These are phyloP conservation scores for Kradibia gibbosae DNA, from an alignment of 1,140 invertebrate genomes.

Conservation along the genomic window DNA sequence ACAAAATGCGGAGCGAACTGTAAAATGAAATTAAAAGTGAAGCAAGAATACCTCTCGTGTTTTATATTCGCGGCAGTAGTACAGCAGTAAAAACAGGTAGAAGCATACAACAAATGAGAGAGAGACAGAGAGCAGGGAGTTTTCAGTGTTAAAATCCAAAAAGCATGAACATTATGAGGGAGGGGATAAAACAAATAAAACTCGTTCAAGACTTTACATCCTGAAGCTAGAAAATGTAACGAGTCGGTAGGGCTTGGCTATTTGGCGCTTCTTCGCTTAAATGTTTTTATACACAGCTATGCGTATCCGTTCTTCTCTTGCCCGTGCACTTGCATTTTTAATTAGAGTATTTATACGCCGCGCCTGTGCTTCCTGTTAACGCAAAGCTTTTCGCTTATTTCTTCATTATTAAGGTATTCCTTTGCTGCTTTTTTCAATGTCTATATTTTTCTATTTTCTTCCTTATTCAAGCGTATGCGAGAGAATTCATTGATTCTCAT, in stretches of 20 bases:
- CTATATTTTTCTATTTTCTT: background rate
- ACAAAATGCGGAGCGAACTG: constrained; percentile 1
- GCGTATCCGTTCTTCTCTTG: background rate
- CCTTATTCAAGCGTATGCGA: too few relatives aligned
- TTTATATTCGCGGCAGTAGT: constrained; percentile 34
- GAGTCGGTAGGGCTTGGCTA: background rate
- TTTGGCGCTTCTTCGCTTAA: background rate
- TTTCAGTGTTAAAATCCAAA: background rate
- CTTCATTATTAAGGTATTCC: background rate
- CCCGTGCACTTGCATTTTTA: background rate
- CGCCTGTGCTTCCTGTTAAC: background rate
- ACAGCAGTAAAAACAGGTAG: constrained; percentile 22
- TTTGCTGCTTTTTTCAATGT: background rate
- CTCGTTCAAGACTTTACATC: background rate
- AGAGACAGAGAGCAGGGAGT: too few relatives aligned
- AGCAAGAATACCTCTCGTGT: background rate
- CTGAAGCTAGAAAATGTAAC: background rate
- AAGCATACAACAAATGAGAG: background rate
- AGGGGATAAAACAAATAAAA: background rate
- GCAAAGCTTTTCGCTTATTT: constrained; percentile 7
- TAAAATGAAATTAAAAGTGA: constrained; percentile 63
- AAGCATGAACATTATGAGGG: background rate
- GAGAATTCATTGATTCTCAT: too few relatives aligned
- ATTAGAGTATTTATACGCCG: background rate
- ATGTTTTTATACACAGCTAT: background rate